phyloP scores from a whole-genome alignment of 2,888 invertebrate genomes.

The Pammene fasciana region DNA sequence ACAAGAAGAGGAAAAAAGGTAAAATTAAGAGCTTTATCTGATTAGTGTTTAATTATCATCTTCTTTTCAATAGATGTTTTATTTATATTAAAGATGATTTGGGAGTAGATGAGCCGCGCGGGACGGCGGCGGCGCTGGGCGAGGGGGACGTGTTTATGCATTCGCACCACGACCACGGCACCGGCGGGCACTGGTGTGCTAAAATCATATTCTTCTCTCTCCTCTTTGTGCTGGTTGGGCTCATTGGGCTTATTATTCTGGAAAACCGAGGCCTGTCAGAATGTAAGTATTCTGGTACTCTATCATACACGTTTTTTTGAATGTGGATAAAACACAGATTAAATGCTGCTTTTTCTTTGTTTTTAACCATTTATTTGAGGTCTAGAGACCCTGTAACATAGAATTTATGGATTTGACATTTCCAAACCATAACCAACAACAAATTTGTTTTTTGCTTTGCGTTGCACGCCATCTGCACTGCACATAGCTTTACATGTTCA shows the following conservation, averaged over 20 bases:
- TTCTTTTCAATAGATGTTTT: conserved; percentile 16
- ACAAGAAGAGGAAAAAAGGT: conserved; percentile 93
- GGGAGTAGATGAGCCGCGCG: conserved; percentile 74
- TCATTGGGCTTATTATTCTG: conserved; percentile 90
- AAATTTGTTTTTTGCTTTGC: too few relatives aligned
- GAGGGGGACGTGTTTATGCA: conserved; percentile 90
- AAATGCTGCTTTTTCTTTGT: too few relatives aligned
- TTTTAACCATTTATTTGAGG: too few relatives aligned
- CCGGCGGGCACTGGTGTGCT: conserved; percentile 93
- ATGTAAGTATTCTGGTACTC: conserved; percentile 81
- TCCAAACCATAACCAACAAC: too few relatives aligned
- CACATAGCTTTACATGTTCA: too few relatives aligned
- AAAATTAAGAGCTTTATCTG: conserved; percentile 47
- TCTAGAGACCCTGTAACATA: too few relatives aligned
- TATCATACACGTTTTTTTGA: neutral
- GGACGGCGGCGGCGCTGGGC: conserved; percentile 74
- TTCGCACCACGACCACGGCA: conserved; percentile 88
- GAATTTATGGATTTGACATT: too few relatives aligned
- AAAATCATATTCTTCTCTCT: conserved; percentile 91
- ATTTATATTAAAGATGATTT: conserved; percentile 72
- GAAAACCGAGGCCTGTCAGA: conserved; percentile 91
- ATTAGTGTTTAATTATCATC: conserved; percentile 34
- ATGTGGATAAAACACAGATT: neutral
- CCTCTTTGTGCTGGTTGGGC: conserved; percentile 87
- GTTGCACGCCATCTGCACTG: too few relatives aligned